Base-by-base conservation (phyloP, 2,888 invertebrate species). In the Rapana venosa region DNA sequence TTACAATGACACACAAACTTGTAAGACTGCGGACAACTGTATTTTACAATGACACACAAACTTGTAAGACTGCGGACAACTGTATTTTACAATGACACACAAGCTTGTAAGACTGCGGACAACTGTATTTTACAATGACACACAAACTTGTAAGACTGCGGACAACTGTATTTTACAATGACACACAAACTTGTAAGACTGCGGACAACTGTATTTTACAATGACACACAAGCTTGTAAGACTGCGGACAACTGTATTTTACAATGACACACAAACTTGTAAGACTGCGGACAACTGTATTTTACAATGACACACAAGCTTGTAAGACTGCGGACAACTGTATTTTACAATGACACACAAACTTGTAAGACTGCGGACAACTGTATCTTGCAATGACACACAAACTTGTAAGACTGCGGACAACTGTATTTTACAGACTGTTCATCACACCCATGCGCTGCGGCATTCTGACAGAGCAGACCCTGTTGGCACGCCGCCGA, bases 391-490 rank as follows among this genome's bases (percentile, higher is more conserved):
- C 11, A 8, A 13, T 8, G 8, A 8, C 58, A 58, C 58, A 58
- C 58, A 13, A 47, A 66, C 20, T 84, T 20, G n/a, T 84, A n/a
- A 56, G 17, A 20, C 5, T 47, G 47, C 8, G 2, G 8, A 47
- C 47, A 2, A 17, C 17, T 70, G 11, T 61, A 79, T 66, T 11
- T 22, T 92, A 4, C 93, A 96, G 97, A 88, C 96, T 99, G 89
- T 99, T 98, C 95, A 98, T 99, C 0, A 97, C 98, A 15, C 99
- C 99, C 0, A 98, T 99, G 98, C 99, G 99, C 96, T 98, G 98
- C 94, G 97, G 98, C 0, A 96, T 98, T 35, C 96, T 99, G 30
- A 98, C 99, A 91, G 99, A 99, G 96, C 99, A 99, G 96, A 98
- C 98, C 32, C 97, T 99, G 97, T 98, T 98, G 17, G 96, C 99